Percentiles rank a stretch among this genome's conserved stretches.
Evolutionary conservation across 2,888 invertebrate species (phyloP).

Genomic region (Leucoptera coffeella): DNA sequence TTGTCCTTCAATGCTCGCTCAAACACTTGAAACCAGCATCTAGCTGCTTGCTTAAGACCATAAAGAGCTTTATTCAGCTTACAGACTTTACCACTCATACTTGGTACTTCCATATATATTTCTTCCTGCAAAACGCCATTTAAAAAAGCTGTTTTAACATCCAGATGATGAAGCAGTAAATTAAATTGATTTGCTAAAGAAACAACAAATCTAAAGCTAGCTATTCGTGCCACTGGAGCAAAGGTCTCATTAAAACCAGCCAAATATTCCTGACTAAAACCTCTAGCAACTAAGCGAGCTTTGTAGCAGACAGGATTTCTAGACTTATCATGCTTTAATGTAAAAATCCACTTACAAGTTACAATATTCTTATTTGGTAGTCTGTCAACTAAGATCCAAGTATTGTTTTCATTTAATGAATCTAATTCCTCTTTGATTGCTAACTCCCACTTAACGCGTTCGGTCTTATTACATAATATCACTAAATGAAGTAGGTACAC

Average conservation of each 20-base stretch:
- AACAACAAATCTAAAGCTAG: not conserved
- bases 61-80: conserved; percentile 7
- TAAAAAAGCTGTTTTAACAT: conserved; percentile 9
- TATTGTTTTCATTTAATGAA: conserved; percentile 9
- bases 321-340: conserved; percentile 9
- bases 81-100: conserved; percentile 4
- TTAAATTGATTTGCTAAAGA: conserved; percentile 1
- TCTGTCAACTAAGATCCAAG: conserved; percentile 9
- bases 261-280: conserved; percentile 11
- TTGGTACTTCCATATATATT: conserved; percentile 7
- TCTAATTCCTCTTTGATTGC: conserved; percentile 9
- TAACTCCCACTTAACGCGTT: conserved; percentile 7
- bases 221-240: conserved; percentile 1
- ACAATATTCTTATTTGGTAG: conserved; percentile 10
- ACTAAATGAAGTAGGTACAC: conserved; percentile 6
- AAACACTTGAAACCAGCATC: conserved; percentile 6
- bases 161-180: conserved; percentile 7
- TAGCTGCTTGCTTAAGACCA: conserved; percentile 5
- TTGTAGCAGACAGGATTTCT: conserved; percentile 9
- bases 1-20: conserved; percentile 7
- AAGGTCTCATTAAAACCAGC: conserved; percentile 7
- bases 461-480: conserved; percentile 7
- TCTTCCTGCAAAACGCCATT: conserved; percentile 7
- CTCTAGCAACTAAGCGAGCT: conserved; percentile 11
- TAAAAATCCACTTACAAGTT: conserved; percentile 10